Evolutionary conservation across 2,797 vertebrate species (phyloP), one percentile per base, ranked within the genome.

Genomic region (Thaleichthys pacificus): DNA sequence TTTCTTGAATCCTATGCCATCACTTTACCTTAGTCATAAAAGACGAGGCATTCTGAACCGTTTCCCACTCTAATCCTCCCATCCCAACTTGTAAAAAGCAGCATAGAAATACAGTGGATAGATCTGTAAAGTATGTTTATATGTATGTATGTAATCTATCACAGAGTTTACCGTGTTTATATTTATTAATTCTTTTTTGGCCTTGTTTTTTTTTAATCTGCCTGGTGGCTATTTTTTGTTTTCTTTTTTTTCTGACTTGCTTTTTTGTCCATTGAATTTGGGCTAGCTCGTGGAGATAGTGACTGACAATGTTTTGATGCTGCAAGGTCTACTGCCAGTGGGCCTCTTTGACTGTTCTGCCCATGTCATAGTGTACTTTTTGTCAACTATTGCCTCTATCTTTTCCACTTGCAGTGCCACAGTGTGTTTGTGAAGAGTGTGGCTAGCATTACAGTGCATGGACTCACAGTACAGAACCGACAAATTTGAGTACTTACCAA

Each of bases 101-200:
- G 85, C 84, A 90, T 85, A 89, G 58, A 79, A 87, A 87, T 84
- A 81, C 85, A 85, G 88, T 86, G 77, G 81, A 83, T 86, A 88
- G 85, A 85, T 87, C 81, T 94, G 92, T 94, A 93, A 89, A 92
- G 86, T 91, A 88, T 94, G 91, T 94, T 92, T 91, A 92, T 93
- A 91, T 92, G 91, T 93, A 91, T 91, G 91, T 93, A 91, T 93
- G 89, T 93, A 91, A 91, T 90, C 88, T 89, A 89, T 73, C 82
- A 92, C 90, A 93, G 90, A 91, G 87, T 91, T 87, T 83, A 91
- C 86, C 87, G 90, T 93, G 89, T 92, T 91, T 92, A 90, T 91
- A 92, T 92, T 91, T 90, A 93, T 91, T 90, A 76, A 87, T 84
- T 88, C 78, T 75, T 72, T 79, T 68, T 74, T 79, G 91, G 84